Evolutionary conservation across 2,888 invertebrate genomes (phyloP), one percentile per base, ranked within the genome.

Genomic region (Campoletis raptor): DNA sequence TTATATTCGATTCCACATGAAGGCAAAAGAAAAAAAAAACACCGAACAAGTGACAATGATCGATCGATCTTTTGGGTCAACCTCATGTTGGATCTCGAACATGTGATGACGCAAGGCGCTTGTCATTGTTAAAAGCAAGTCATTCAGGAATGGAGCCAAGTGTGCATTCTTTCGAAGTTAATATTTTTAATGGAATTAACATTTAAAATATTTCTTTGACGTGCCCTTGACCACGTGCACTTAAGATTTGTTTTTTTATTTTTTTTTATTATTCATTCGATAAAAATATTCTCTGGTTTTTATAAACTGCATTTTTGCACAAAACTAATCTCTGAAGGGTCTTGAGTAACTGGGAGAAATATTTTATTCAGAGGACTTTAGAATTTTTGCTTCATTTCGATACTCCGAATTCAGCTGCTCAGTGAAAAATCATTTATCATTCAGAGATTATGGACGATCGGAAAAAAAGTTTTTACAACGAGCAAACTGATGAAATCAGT

Each of bases 11-110:
- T n/a, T 15, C 15, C 24, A 42, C n/a, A 10, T 36, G 37, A 7
- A 61, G 21, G 40, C 15, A 12, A 40, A 61, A 42, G 37, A 52
- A 30, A 30, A 30, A 30, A 30, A 30, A 30, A 30, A 3, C 30
- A 54, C 24, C 61, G 15, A 76, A 76, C 24, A 45, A 42, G 61
- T 61, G 61, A 61, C 52, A 61, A 76, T 76, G 76, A 76, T 76
- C 76, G 76, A 61, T 76, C 61, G 76, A 61, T 42, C 40, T 42
- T 61, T 76, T n/a, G 4, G 24, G 40, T 18, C 21, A 61, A 61
- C 57, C 40, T 42, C 24, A 24, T 30, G 40, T 61, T 9, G 61
- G 37, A 45, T 61, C 42, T 76, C 40, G 42, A 76, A 76, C 45
- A 8, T 24, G 18, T 42, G 61, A 61, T 76, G 76, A 76, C 61